phyloP scores from a whole-genome alignment of 2,113 vertebrate genomes.

The Chloropsis hardwickii region DNA sequence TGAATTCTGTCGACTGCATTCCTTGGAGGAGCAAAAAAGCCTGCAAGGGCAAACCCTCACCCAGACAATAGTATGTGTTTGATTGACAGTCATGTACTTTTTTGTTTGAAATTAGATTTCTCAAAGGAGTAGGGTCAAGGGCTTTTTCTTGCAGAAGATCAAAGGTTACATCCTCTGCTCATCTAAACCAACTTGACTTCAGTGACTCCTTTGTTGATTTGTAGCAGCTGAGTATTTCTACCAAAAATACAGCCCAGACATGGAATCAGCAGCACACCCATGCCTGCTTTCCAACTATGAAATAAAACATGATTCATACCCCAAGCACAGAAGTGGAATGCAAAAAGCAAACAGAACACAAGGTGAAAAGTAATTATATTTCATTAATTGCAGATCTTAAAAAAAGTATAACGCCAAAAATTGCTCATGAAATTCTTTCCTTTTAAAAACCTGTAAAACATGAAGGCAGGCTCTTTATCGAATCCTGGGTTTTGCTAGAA shows the following conservation, averaged over 20 bases:
- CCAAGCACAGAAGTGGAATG: not conserved
- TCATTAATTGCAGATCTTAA: not conserved
- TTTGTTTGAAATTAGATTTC: conserved; percentile 16
- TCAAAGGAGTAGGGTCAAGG: conserved; percentile 8
- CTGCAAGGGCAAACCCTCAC: not conserved
- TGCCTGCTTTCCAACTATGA: not conserved
- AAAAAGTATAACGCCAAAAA: not conserved
- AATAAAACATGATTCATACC: conserved; percentile 36
- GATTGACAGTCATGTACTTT: not conserved
- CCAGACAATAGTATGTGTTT: not conserved
- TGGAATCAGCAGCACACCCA: conserved; percentile 20
- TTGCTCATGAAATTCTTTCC: not conserved
- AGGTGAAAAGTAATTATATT: conserved; percentile 47
- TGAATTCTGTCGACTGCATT: conserved; percentile 4
- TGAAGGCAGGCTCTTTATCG: not conserved
- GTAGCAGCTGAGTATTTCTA: not conserved
- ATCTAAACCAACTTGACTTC: conserved; percentile 1
- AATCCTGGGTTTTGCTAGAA: not conserved
- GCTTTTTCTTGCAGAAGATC: conserved; percentile 3
- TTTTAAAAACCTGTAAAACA: not conserved
- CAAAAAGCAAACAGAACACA: conserved; percentile 38
- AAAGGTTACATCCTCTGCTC: not conserved
- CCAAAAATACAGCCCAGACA: not conserved
- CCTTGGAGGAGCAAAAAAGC: conserved; percentile 2
- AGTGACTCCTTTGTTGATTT: not conserved